phyloP scores from a whole-genome alignment of 2,113 vertebrate genomes.

The Sylvietta virens region DNA sequence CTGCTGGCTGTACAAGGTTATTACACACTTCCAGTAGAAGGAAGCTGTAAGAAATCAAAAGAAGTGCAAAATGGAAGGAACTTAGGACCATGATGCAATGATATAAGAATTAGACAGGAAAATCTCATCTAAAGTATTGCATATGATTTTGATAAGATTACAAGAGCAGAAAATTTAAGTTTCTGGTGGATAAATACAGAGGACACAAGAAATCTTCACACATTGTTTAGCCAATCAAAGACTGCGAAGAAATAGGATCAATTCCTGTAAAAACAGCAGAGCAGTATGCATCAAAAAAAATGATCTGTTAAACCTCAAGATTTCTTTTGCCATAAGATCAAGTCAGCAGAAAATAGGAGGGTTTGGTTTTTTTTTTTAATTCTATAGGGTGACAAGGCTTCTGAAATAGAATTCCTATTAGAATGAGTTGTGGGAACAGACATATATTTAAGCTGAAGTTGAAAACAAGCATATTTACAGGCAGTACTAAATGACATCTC shows the following conservation, averaged over 20 bases:
- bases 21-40: neutral
- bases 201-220: neutral
- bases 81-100: neutral
- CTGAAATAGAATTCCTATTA: neutral
- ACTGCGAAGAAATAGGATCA: neutral
- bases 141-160: neutral
- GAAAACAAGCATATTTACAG: neutral
- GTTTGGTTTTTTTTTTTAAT: neutral
- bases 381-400: neutral
- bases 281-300: neutral
- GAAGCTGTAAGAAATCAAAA: neutral
- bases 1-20: neutral
- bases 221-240: neutral
- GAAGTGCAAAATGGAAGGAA: neutral
- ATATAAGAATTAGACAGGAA: neutral
- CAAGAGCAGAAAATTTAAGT: neutral
- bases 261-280: neutral
- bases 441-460: neutral
- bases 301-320: fast-evolving
- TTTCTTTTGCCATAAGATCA: neutral
- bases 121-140: neutral
- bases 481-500: neutral
- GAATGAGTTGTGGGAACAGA: neutral
- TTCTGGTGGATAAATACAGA: neutral
- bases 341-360: neutral